Percentiles rank a stretch among this genome's conserved stretches.
Evolutionary conservation across 1,140 invertebrate genomes (phyloP).

Genomic region (Drosophila parvula): DNA sequence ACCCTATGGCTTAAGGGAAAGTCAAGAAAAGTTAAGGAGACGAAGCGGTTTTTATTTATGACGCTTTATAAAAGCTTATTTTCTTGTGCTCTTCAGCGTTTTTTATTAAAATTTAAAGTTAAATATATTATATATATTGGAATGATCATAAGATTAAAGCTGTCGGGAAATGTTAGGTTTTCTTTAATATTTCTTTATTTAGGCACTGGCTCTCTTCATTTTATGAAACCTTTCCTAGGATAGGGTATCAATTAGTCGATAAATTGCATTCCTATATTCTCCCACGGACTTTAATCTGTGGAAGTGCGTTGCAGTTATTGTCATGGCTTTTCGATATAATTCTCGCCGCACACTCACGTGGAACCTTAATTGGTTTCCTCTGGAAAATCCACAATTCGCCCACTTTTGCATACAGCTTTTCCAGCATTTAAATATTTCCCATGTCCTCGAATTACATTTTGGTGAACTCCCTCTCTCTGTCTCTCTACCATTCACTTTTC

Average conservation of each 20-base stretch:
- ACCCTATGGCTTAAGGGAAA: not conserved
- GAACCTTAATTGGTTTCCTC: conserved; percentile 46
- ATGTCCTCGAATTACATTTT: conserved; percentile 36
- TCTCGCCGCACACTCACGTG: conserved; percentile 4
- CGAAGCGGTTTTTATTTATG: not conserved
- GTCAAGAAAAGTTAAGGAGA: conserved; percentile 1
- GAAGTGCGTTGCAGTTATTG: conserved; percentile 40
- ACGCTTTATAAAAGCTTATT: not conserved
- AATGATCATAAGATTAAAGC: not conserved
- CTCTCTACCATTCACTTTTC: not conserved
- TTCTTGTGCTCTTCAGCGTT: not conserved
- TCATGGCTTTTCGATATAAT: conserved; percentile 47
- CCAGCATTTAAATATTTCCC: conserved; percentile 37
- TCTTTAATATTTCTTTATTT: not conserved
- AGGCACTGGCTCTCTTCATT: too few relatives aligned
- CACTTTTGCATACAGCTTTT: conserved; percentile 8
- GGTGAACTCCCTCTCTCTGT: conserved; percentile 11
- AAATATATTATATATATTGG: not conserved
- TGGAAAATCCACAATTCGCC: conserved; percentile 26
- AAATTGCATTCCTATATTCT: not conserved
- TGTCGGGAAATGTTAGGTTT: not conserved
- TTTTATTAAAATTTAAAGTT: not conserved
- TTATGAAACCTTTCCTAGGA: not conserved
- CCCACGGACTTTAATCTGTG: conserved; percentile 25
- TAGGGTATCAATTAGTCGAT: not conserved